Evolutionary conservation across 1,140 invertebrate genomes (phyloP).

Genomic region (Bombus breviceps): DNA sequence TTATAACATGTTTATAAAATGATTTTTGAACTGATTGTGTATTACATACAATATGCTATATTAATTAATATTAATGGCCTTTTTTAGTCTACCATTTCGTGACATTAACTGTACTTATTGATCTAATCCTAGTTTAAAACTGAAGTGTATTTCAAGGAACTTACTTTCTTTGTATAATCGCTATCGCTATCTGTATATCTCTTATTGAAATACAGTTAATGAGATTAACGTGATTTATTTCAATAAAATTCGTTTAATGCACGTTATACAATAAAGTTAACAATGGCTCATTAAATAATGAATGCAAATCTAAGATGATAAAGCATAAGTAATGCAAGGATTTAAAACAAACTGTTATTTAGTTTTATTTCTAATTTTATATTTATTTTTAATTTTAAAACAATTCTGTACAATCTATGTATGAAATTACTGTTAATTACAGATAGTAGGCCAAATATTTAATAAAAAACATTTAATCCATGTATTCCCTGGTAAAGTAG

Average conservation of each 20-base stretch:
- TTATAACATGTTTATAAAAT: conserved; percentile 70
- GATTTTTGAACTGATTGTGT: conserved; percentile 52
- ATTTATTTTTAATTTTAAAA: conserved; percentile 62
- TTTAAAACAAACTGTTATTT: conserved; percentile 57
- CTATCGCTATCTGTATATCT: conserved; percentile 25
- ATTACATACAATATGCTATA: conserved; percentile 52
- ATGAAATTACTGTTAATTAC: conserved; percentile 60
- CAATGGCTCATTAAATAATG: not conserved
- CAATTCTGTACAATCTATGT: conserved; percentile 64
- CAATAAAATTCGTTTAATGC: conserved; percentile 11
- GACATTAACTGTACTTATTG: conserved; percentile 27
- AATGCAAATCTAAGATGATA: not conserved
- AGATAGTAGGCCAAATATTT: conserved; percentile 64
- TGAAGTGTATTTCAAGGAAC: conserved; percentile 43
- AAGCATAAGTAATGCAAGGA: conserved; percentile 4
- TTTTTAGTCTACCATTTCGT: conserved; percentile 17
- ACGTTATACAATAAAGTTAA: conserved; percentile 26
- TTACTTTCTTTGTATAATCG: conserved; percentile 35
- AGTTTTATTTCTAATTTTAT: conserved; percentile 51
- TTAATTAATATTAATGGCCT: conserved; percentile 44
- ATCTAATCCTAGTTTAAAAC: conserved; percentile 43
- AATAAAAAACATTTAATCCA: conserved; percentile 62
- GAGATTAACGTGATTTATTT: conserved; percentile 8
- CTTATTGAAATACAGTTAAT: conserved; percentile 4
- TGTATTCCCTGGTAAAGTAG: conserved; percentile 51